These are phyloP conservation scores for Glandiceps talaboti DNA, from an alignment of 53 echinoderm and acorn worm species.

Conservation along the genomic window DNA sequence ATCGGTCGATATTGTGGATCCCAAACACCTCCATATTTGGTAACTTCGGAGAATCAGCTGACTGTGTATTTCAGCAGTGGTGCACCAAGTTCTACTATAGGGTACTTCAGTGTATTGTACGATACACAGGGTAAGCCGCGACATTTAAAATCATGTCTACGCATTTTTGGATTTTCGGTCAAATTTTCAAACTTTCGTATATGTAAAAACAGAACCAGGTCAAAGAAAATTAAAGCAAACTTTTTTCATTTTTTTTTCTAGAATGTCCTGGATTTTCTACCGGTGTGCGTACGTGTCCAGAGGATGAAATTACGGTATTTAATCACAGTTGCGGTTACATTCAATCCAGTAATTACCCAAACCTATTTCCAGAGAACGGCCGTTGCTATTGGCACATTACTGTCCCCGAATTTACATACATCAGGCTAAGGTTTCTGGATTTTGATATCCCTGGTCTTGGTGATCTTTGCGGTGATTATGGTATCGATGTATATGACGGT, in stretches of 20 bases:
- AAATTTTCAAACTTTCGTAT: no score
- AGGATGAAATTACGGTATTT: neutral
- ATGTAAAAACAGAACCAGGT: no score
- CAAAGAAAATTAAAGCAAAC: no score
- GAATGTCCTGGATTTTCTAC: neutral
- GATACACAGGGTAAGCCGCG: neutral
- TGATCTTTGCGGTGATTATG: slow-evolving; percentile 11
- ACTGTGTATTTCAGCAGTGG: neutral
- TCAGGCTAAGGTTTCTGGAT: slow-evolving; percentile 36
- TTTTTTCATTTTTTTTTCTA: no score
- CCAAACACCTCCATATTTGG: neutral
- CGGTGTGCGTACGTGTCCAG: neutral
- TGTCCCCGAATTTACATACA: slow-evolving; percentile 40
- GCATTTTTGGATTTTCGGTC: no score
- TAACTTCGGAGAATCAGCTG: neutral
- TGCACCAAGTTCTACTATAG: neutral
- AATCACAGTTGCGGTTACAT: neutral
- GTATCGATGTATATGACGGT: slow-evolving; percentile 13
- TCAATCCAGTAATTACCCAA: neutral
- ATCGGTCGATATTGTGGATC: neutral
- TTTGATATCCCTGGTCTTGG: slow-evolving; percentile 30
- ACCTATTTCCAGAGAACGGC: neutral
- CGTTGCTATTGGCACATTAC: slow-evolving; percentile 49
- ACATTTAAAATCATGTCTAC: no score
- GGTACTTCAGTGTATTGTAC: neutral